phyloP scores from a whole-genome alignment of 2,888 invertebrate species.

The Platypus cylindrus region DNA sequence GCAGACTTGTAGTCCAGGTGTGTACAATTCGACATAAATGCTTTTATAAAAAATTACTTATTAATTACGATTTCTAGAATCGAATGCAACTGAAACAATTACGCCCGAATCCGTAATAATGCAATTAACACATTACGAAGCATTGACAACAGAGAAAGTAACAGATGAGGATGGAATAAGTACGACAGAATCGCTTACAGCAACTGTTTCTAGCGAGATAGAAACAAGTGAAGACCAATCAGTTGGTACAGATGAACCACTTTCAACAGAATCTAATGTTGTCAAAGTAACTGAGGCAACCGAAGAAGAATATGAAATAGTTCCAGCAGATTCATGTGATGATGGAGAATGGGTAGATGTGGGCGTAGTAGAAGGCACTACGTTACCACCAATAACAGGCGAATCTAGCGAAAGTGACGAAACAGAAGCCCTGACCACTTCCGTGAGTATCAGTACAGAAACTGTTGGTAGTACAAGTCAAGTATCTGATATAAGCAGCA shows the following conservation, averaged over 20 bases:
- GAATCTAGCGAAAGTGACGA: too few species aligned
- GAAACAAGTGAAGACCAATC: too few species aligned
- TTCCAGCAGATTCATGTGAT: slow-evolving; percentile 38
- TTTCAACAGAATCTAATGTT: slow-evolving; percentile 12
- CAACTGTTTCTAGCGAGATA: slow-evolving; percentile 4
- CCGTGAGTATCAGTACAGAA: too few species aligned
- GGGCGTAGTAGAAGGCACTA: slow-evolving; percentile 24
- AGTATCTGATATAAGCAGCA: not conserved
- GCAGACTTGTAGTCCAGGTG: slow-evolving; percentile 61
- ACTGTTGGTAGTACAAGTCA: not conserved
- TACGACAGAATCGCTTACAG: slow-evolving; percentile 3
- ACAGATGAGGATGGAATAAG: slow-evolving; percentile 14
- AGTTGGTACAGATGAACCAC: too few species aligned
- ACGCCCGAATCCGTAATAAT: too few species aligned
- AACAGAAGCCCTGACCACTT: too few species aligned
- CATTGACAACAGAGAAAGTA: slow-evolving; percentile 26
- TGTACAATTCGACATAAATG: too few species aligned
- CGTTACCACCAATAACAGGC: too few species aligned
- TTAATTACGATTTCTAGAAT: too few species aligned
- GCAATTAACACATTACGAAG: too few species aligned
- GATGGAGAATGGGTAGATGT: slow-evolving; percentile 40
- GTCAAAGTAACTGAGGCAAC: slow-evolving; percentile 26
- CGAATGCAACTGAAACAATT: too few species aligned
- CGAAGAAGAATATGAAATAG: slow-evolving; percentile 40
- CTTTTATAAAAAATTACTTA: too few species aligned